Evolutionary conservation across 2,888 invertebrate species (phyloP), one percentile per base, ranked within the genome.

Genomic region (Leptogaster cylindrica): DNA sequence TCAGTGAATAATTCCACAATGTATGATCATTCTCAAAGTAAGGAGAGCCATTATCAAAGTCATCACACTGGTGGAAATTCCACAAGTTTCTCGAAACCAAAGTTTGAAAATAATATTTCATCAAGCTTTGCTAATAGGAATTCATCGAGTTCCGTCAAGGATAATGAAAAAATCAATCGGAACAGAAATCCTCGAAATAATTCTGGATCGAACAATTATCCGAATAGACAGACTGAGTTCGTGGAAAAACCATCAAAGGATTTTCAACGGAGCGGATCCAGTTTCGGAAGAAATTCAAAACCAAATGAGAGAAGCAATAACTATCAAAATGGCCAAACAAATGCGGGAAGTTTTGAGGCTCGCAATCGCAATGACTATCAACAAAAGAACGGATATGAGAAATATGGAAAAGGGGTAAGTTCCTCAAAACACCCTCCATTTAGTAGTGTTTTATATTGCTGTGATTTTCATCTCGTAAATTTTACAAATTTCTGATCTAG

Each of bases 21-120:
- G 39, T 50, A 46, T 65, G 64, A 69, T 65, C 61, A 61, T 66
- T 39, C 33, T 71, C 71, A 67, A 67, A 67, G 71, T 18, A 71
- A 68, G 52, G 33, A 33, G 66, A 28, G 33, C 65, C 58, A 46
- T 1, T 10, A 61, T 41, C 46, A 50, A 23, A 41, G 33, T 48
- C 36, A 12, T 20, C 50, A 39, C 51, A 61, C 66, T 69, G 66
- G 52, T 31, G 31, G 41, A 5, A 64, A 69, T 50, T 8, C 61
- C n/a, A 67, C 46, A 44, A 46, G 25, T 20, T 74, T n/a, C n/a
- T n/a, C n/a, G n/a, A n/a, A 74, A 12, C 73, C 77, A 0, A 76
- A 77, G 50, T 81, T 81, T 65, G 81, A 81, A 70, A 81, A 81
- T 67, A 81, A 81, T 72, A 76, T 81, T 33, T 81, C 81, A 0